These are phyloP conservation scores for Capreolus pygargus DNA, from an alignment of 2,113 vertebrate species.

Conservation along the genomic window DNA sequence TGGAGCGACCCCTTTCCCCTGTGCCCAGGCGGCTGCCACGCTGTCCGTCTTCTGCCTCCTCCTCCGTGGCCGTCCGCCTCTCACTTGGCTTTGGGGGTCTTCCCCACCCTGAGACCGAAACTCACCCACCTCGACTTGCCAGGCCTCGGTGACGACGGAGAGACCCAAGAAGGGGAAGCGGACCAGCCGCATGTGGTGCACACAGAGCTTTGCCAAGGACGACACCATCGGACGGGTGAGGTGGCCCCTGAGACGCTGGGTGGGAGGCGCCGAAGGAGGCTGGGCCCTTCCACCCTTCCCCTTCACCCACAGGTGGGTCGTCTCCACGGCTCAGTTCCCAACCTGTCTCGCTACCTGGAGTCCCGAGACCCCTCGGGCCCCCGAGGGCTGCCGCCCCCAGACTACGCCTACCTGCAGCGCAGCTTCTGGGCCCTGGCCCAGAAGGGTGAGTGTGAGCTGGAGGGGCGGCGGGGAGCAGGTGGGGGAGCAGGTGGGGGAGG, in stretches of 20 bases:
- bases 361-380: conserved; percentile 85
- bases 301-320: conserved; percentile 8
- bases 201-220: conserved; percentile 89
- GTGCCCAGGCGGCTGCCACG: background rate
- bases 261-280: fast-evolving
- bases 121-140: background rate
- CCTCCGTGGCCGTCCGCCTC: background rate
- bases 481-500: no score
- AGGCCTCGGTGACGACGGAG: conserved; percentile 77
- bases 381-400: conserved; percentile 82
- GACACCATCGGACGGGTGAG: conserved; percentile 89
- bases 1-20: background rate
- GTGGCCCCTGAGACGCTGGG: background rate
- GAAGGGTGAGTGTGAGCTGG: conserved; percentile 79
- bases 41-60: background rate
- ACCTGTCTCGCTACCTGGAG: conserved; percentile 90
- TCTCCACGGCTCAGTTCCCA: conserved; percentile 84
- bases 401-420: conserved; percentile 90
- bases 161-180: conserved; percentile 90
- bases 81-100: background rate
- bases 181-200: conserved; percentile 85
- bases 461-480: fast-evolving
- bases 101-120: background rate
- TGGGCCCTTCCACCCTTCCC: background rate
- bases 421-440: conserved; percentile 89